phyloP scores from a whole-genome alignment of 2,113 vertebrate genomes.

The Ammospiza nelsoni region DNA sequence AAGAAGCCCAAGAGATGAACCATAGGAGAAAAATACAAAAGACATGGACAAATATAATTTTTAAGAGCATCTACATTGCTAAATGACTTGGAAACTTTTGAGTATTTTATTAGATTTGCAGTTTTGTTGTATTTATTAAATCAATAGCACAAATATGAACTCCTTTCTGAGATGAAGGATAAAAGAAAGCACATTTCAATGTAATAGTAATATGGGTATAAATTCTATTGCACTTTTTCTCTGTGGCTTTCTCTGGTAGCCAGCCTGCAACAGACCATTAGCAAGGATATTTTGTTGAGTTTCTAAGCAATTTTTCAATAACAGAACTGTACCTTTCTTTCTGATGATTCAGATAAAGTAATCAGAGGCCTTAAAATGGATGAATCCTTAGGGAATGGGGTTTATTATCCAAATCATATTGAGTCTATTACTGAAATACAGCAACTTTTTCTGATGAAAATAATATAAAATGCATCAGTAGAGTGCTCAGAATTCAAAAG shows the following conservation, averaged over 20 bases:
- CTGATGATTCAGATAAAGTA: neutral
- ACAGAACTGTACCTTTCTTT: neutral
- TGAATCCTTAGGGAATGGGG: neutral
- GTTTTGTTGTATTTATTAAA: neutral
- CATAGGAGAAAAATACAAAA: neutral
- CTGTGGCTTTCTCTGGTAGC: neutral
- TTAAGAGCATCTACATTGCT: neutral
- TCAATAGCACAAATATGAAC: neutral
- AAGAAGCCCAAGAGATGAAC: neutral
- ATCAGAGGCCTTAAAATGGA: neutral
- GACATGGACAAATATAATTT: neutral
- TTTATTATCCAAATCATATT: neutral
- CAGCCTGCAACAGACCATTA: neutral
- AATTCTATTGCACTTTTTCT: neutral
- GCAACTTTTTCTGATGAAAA: neutral
- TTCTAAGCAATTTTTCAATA: neutral
- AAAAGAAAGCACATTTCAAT: neutral
- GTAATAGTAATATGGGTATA: neutral
- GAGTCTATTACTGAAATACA: neutral
- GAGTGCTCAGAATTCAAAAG: neutral
- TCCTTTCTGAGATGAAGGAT: neutral
- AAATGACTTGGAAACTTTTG: neutral
- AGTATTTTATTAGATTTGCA: neutral
- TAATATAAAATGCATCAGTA: neutral
- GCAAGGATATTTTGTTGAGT: neutral